Base-by-base conservation (phyloP, 2,113 vertebrate species). In the Rutilus rutilus region DNA sequence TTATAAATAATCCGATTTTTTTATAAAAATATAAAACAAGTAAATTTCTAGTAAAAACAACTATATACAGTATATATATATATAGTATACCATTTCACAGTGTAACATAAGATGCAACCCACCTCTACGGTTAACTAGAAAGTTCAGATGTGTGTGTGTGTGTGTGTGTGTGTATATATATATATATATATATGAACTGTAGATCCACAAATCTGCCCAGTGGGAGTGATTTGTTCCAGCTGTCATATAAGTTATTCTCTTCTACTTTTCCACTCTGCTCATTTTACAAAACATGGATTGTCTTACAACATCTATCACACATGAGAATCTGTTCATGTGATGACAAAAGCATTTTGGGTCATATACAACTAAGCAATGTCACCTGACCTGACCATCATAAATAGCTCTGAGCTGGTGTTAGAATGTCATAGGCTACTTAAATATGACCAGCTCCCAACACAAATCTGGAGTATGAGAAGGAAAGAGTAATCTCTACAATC, bases 191-290 rank as follows among this genome's bases (percentile, higher is more conserved):
- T 17, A 2, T 21, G 52, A 54, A 73, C 36, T 45, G 69, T 5
- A 15, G 39, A 74, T 12, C 21, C 17, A 9, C 45, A 19, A n/a
- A 73, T n/a, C 69, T 45, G 10, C 23, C 60, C n/a, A 14, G n/a
- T 42, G 39, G 36, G 36, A 73, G 36, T 42, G 39, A 74, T 74
- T 74, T 74, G 39, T 74, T 19, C 50, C 47, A 27, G 25, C 75
- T 54, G 75, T 54, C 50, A 54, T 67, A 15, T 47, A 15, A 8
- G 79, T 25, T 77, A 77, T 77, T 30, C 25, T 77, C 25, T 54
- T 54, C 75, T 33, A 10, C 47, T 77, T 77, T 77, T 77, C 14
- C 75, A 30, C 75, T 50, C 75, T 54, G 47, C 75, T 77, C 74
- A 33, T 54, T 54, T 54, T 21, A 21, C 47, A 54, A 27, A 54